Percentiles rank a stretch among this genome's conserved stretches.
These are phyloP conservation scores for Apoda limacodes DNA, from an alignment of 2,888 invertebrate species.

Conservation along the genomic window DNA sequence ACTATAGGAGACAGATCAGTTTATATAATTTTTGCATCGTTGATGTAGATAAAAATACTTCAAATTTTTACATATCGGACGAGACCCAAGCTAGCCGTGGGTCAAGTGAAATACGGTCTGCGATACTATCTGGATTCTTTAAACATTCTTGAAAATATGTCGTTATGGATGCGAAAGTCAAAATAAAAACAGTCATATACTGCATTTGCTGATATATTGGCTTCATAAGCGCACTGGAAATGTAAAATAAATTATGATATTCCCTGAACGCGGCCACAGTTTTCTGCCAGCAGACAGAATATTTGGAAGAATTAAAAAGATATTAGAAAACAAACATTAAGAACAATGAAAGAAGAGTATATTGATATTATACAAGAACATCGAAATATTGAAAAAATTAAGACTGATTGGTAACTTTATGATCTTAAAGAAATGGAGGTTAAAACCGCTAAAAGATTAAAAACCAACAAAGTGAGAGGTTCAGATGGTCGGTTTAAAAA, in stretches of 20 bases:
- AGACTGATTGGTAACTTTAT: slow-evolving; percentile 4
- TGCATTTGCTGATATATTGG: slow-evolving; percentile 15
- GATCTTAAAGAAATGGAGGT: no score
- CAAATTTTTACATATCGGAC: slow-evolving; percentile 20
- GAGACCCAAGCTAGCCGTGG: slow-evolving; percentile 19
- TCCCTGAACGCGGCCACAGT: slow-evolving; percentile 16
- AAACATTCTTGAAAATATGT: slow-evolving; percentile 18
- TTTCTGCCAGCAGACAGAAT: slow-evolving; percentile 14
- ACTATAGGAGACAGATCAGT: slow-evolving; percentile 10
- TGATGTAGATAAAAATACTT: slow-evolving; percentile 20
- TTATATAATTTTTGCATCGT: slow-evolving; percentile 20
- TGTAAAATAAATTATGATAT: no score
- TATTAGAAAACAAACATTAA: slow-evolving; percentile 1
- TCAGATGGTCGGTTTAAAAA: no score
- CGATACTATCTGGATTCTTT: slow-evolving; percentile 9
- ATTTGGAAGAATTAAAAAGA: slow-evolving; percentile 13
- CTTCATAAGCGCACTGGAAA: slow-evolving; percentile 8
- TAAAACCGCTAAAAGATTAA: no score
- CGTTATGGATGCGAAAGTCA: slow-evolving; percentile 24
- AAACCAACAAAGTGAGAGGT: no score
- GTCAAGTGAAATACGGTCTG: slow-evolving; percentile 10
- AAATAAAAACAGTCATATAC: slow-evolving; percentile 21
- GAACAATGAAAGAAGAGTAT: slow-evolving; percentile 4
- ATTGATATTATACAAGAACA: slow-evolving; percentile 4
- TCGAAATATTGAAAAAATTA: slow-evolving; percentile 4